A percentile compares a stretch with the other conserved stretches of the same genome.
These are phyloP conservation scores for Cosmopolites sordidus DNA, from an alignment of 2,888 invertebrate genomes.

Conservation along the genomic window DNA sequence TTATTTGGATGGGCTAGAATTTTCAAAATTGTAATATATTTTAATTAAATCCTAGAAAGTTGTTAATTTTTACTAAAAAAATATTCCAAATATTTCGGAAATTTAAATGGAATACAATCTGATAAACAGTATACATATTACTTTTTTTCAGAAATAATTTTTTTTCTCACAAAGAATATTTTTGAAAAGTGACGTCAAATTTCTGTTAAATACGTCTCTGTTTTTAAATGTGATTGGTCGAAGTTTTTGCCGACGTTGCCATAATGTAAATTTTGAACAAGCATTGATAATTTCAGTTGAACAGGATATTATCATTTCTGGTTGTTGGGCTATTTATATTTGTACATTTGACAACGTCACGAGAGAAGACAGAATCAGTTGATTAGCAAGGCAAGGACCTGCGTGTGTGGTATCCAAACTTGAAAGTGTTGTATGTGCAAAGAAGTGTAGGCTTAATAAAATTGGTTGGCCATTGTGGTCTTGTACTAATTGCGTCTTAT, in stretches of 20 bases:
- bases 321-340: background rate
- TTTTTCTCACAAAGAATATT: too few relatives aligned
- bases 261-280: background rate
- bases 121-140: background rate
- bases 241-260: background rate
- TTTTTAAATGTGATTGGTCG: background rate
- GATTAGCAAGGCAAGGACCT: slow-evolving; percentile 22
- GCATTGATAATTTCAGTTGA: background rate
- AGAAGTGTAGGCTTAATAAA: slow-evolving; percentile 20
- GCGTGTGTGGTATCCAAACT: slow-evolving; percentile 22
- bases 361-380: slow-evolving; percentile 20
- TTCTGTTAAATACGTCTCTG: slow-evolving; percentile 8
- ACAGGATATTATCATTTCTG: background rate
- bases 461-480: slow-evolving; percentile 30
- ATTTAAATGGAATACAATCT: too few relatives aligned
- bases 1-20: too few relatives aligned
- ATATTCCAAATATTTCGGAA: too few relatives aligned
- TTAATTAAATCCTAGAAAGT: too few relatives aligned
- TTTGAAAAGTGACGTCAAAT: background rate
- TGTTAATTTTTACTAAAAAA: too few relatives aligned
- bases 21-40: too few relatives aligned
- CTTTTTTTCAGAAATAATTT: too few relatives aligned
- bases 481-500: slow-evolving; percentile 19
- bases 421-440: slow-evolving; percentile 23
- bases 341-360: slow-evolving; percentile 8